Conservation (phyloP, 2,113 vertebrate species). For the Ammodytes dubius region DNA sequence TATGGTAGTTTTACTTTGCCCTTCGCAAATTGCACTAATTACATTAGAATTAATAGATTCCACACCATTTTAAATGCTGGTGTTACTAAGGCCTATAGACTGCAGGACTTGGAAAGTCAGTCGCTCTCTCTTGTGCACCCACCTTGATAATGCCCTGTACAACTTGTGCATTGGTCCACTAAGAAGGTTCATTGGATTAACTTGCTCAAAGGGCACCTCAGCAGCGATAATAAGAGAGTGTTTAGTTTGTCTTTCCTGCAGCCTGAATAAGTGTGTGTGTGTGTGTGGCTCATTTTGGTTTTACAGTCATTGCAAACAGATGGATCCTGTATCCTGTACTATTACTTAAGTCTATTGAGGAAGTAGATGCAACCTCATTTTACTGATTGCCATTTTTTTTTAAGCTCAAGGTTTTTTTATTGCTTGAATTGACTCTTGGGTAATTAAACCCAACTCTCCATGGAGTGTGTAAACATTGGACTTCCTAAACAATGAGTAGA, state of each 20-base stretch:
- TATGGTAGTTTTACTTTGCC: neutral
- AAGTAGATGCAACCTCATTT: conserved; percentile 40
- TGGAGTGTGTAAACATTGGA: conserved; percentile 52
- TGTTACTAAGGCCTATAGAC: no score
- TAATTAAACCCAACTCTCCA: conserved; percentile 64
- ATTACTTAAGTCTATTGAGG: neutral
- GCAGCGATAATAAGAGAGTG: neutral
- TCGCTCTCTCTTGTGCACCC: neutral
- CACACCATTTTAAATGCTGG: neutral
- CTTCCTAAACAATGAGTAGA: conserved; percentile 54
- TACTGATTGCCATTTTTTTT: conserved; percentile 39
- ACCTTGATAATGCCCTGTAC: neutral
- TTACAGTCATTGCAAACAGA: neutral
- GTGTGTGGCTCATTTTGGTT: neutral
- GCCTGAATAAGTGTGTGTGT: neutral
- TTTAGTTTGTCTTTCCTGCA: neutral
- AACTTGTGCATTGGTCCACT: neutral
- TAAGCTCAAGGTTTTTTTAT: conserved; percentile 37
- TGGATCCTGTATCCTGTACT: neutral
- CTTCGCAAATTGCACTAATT: neutral
- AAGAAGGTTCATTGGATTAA: neutral
- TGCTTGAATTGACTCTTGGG: conserved; percentile 56
- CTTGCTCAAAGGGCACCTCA: neutral
- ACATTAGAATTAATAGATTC: no score
- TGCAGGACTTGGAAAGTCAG: neutral